A percentile compares a stretch with the other conserved stretches of the same genome.
Evolutionary conservation across 1,140 invertebrate species (phyloP).

Genomic region (Theocolax elegans): DNA sequence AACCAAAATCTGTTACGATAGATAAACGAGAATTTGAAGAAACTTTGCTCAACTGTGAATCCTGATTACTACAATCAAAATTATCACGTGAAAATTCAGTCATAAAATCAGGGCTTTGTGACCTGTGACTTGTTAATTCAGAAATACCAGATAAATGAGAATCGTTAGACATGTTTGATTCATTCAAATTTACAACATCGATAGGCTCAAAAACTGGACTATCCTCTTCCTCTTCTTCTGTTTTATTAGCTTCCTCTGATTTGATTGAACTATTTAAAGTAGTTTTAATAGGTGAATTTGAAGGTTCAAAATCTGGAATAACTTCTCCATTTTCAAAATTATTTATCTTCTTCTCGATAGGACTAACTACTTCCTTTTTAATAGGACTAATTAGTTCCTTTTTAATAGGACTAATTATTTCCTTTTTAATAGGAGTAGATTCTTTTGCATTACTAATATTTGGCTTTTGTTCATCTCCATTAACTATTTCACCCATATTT

Average conservation of each 20-base stretch:
- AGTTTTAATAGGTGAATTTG: conserved; percentile 35
- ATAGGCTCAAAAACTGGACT: conserved; percentile 77
- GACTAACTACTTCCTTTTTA: conserved; percentile 38
- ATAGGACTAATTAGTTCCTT: too few relatives aligned
- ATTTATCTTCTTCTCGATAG: too few relatives aligned
- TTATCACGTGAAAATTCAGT: conserved; percentile 59
- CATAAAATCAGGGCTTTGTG: conserved; percentile 59
- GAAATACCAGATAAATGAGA: conserved; percentile 72
- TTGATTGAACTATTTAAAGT: conserved; percentile 61
- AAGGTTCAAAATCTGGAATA: background rate
- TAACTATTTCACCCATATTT: conserved; percentile 38
- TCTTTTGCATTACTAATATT: conserved; percentile 45
- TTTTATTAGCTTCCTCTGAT: conserved; percentile 68
- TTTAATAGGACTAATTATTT: too few relatives aligned
- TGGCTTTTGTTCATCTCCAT: conserved; percentile 36
- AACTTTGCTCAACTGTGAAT: conserved; percentile 72
- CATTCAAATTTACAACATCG: conserved; percentile 65
- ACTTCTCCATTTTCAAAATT: conserved; percentile 19
- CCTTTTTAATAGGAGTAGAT: conserved; percentile 47
- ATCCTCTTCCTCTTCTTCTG: conserved; percentile 73
- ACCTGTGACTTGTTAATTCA: conserved; percentile 69
- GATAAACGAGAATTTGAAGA: conserved; percentile 72
- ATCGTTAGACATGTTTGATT: conserved; percentile 68
- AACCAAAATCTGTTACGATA: conserved; percentile 66
- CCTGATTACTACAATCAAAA: conserved; percentile 66